Conservation (phyloP, 2,888 invertebrate species). For the Gonocerus acuteangulatus region DNA sequence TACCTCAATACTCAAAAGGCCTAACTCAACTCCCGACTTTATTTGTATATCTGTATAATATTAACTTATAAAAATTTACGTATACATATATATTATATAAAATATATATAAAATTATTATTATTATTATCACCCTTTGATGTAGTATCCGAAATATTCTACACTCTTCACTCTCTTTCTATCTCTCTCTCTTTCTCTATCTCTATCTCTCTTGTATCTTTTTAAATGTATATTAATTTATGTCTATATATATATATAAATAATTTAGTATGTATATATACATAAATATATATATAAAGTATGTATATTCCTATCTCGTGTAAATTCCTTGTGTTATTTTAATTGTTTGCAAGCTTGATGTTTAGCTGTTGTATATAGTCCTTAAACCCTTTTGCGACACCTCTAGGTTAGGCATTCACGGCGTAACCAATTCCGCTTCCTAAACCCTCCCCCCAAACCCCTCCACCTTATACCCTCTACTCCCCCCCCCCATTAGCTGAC, state of each 20-base stretch:
- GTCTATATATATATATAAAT: not conserved
- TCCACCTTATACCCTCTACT: not conserved
- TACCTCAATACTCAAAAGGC: slow-evolving; percentile 34
- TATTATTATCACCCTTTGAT: slow-evolving; percentile 31
- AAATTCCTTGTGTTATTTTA: slow-evolving; percentile 28
- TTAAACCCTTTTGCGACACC: slow-evolving; percentile 19
- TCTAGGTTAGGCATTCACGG: slow-evolving; percentile 27
- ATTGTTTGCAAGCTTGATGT: slow-evolving; percentile 35
- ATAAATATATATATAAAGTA: slow-evolving; percentile 1
- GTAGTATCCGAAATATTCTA: slow-evolving; percentile 21
- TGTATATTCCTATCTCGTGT: slow-evolving; percentile 23
- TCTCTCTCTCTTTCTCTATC: not conserved
- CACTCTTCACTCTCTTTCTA: not conserved
- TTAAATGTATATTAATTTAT: slow-evolving; percentile 1
- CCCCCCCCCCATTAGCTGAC: slow-evolving; percentile 30
- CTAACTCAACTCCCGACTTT: slow-evolving; percentile 34
- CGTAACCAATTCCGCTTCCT: slow-evolving; percentile 14
- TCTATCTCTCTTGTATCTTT: slow-evolving; percentile 10
- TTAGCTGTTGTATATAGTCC: slow-evolving; percentile 33
- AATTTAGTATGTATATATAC: not conserved
- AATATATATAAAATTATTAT: slow-evolving; percentile 13
- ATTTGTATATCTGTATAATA: slow-evolving; percentile 28
- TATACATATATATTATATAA: not conserved
- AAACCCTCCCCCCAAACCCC: not conserved
- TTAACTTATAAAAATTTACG: slow-evolving; percentile 19